phyloP scores from a whole-genome alignment of 2,888 invertebrate genomes.

The Alviniconcha strummeri region DNA sequence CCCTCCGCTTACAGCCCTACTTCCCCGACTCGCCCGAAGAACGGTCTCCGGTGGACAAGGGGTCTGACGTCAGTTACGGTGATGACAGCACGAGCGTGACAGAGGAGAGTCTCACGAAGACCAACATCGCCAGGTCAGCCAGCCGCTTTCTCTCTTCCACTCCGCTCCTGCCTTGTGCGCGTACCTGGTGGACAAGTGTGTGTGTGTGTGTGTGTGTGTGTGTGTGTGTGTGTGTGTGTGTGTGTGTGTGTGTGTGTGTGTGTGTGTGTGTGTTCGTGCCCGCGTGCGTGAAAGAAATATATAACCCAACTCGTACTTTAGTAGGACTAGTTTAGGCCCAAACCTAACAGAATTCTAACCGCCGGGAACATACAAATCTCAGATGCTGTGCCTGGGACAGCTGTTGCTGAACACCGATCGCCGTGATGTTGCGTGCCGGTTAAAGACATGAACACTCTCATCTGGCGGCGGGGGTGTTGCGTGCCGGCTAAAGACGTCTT shows the following conservation, averaged over 20 bases:
- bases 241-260: slow-evolving; percentile 8
- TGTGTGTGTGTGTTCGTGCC: background rate
- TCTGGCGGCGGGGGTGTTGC: too few species aligned
- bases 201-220: background rate
- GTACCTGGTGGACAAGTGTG: background rate
- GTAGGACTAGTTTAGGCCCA: too few species aligned
- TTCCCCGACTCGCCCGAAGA: slow-evolving; percentile 62
- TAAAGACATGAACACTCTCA: too few species aligned
- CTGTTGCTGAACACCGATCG: too few species aligned
- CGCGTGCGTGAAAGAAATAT: background rate
- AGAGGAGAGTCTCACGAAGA: slow-evolving; percentile 48
- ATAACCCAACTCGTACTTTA: too few species aligned
- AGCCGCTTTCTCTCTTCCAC: background rate
- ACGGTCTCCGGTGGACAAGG: slow-evolving; percentile 54
- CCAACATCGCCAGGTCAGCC: slow-evolving; percentile 61
- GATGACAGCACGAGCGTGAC: slow-evolving; percentile 51
- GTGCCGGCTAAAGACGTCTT: too few species aligned
- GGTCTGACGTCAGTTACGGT: slow-evolving; percentile 57
- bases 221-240: slow-evolving; percentile 19
- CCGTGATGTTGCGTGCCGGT: too few species aligned
- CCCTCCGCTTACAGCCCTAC: slow-evolving; percentile 55
- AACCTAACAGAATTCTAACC: too few species aligned
- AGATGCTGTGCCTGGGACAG: too few species aligned
- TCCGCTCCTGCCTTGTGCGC: background rate
- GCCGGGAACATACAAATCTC: too few species aligned